Evolutionary conservation across 2,888 invertebrate species (phyloP).

Genomic region (Ichneumon xanthorius): DNA sequence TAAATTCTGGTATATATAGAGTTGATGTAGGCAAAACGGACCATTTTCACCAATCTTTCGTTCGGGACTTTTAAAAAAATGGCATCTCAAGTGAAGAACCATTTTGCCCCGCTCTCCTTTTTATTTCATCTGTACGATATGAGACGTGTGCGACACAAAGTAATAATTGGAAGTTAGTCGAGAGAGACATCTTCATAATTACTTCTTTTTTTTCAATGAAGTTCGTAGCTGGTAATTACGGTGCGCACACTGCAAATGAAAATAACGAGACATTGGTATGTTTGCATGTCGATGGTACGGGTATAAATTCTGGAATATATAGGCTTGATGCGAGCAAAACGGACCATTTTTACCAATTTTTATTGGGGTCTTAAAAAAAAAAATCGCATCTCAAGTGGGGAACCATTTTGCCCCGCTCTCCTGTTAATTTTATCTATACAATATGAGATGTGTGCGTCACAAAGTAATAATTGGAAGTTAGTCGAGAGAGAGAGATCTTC

Average conservation of each 20-base stretch:
- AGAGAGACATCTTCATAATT: no score
- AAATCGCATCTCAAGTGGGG: background rate
- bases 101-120: no score
- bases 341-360: no score
- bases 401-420: no score
- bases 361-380: background rate
- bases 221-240: background rate
- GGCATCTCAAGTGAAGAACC: no score
- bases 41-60: no score
- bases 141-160: no score
- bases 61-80: background rate
- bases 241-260: background rate
- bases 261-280: constrained; percentile 36
- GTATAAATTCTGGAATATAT: no score
- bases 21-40: background rate
- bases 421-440: no score
- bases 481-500: background rate
- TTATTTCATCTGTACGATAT: no score
- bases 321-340: no score
- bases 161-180: background rate
- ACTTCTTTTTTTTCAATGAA: background rate
- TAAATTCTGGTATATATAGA: constrained; percentile 35
- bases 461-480: background rate
- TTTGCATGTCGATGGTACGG: background rate
- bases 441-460: no score